Evolutionary conservation across 2,113 vertebrate species (phyloP).

Genomic region (Eupsittula cactorum): DNA sequence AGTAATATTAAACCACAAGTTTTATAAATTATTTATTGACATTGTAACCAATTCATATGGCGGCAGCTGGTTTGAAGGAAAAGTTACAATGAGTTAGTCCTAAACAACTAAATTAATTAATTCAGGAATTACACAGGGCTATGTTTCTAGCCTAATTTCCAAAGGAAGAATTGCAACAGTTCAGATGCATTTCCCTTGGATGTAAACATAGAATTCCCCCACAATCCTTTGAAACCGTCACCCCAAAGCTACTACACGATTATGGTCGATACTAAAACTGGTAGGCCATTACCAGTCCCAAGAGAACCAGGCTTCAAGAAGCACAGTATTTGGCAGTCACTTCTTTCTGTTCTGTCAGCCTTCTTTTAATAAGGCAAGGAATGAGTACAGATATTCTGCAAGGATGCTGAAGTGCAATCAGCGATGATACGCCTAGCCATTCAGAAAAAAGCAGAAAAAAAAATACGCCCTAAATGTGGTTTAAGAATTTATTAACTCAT

Average conservation of each 20-base stretch:
- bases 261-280: background rate
- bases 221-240: background rate
- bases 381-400: background rate
- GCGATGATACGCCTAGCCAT: background rate
- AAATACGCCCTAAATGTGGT: background rate
- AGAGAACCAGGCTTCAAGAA: background rate
- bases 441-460: background rate
- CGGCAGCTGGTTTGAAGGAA: background rate
- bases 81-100: background rate
- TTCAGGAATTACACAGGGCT: background rate
- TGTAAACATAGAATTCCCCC: background rate
- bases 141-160: background rate
- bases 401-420: background rate
- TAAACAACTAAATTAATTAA: background rate
- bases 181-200: background rate
- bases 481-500: constrained; percentile 1
- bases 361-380: background rate
- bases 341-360: background rate
- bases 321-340: background rate
- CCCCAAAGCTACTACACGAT: background rate
- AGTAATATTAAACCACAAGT: background rate
- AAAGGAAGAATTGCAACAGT: background rate
- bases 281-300: background rate
- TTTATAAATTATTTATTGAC: background rate
- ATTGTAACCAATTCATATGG: background rate